A percentile compares a stretch with the other conserved stretches of the same genome.
phyloP scores from a whole-genome alignment of 2,113 vertebrate genomes.

The Craseonycteris thonglongyai region DNA sequence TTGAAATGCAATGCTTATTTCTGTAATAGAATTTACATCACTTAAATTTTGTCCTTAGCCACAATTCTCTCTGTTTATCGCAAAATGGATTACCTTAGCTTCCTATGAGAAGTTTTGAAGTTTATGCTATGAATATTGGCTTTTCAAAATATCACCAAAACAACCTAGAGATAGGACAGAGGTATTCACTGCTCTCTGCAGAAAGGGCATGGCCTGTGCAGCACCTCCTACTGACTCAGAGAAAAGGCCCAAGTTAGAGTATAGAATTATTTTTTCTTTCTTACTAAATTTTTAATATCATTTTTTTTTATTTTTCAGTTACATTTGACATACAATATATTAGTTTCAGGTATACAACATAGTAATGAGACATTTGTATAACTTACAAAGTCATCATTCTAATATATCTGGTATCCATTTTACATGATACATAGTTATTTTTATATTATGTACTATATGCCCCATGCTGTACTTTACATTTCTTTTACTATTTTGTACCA shows the following conservation, averaged over 20 bases:
- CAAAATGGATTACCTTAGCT: not conserved
- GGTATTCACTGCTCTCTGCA: not conserved
- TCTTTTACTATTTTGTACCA: no score
- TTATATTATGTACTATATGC: no score
- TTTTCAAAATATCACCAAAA: not conserved
- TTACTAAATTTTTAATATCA: no score
- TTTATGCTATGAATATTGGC: not conserved
- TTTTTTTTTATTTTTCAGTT: no score
- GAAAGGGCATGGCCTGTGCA: not conserved
- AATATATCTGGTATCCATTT: no score
- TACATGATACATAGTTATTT: no score
- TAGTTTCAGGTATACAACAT: no score
- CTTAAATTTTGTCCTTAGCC: not conserved
- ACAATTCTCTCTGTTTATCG: not conserved
- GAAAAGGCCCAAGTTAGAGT: not conserved
- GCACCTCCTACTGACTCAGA: not conserved
- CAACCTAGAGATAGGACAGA: not conserved
- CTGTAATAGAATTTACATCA: not conserved
- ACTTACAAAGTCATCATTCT: no score
- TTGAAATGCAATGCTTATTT: not conserved
- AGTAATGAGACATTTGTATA: no score
- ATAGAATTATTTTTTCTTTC: no score
- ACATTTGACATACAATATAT: no score
- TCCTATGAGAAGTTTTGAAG: not conserved
- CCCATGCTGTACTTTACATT: no score